A percentile compares a stretch with the other conserved stretches of the same genome.
Conservation (phyloP, 2,113 vertebrate genomes). For the Quiscalus mexicanus region DNA sequence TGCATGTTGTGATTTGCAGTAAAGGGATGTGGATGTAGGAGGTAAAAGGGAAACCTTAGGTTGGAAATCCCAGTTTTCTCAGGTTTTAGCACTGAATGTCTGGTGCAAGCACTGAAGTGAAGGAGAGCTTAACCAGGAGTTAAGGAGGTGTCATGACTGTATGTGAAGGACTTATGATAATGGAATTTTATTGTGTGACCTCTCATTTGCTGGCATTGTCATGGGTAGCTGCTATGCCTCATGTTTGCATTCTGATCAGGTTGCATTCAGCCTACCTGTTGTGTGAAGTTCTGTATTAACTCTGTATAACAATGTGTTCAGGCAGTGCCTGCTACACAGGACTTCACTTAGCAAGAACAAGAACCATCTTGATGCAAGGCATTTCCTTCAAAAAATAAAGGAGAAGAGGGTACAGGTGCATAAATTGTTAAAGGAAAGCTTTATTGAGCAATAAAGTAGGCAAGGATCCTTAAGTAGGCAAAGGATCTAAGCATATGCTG, state of each 20-base stretch:
- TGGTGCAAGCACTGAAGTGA: background rate
- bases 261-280: background rate
- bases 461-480: background rate
- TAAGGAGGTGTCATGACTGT: background rate
- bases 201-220: background rate
- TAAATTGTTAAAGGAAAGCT: background rate
- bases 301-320: background rate
- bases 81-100: background rate
- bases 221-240: background rate
- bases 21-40: background rate
- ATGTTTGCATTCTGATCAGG: background rate
- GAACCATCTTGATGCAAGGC: background rate
- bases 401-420: background rate
- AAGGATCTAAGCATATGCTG: background rate
- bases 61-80: background rate
- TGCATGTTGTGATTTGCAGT: background rate
- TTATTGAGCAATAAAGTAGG: background rate
- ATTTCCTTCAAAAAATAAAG: background rate
- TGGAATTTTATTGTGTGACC: background rate
- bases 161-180: background rate
- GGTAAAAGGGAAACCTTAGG: background rate
- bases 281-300: background rate
- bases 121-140: background rate
- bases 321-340: background rate
- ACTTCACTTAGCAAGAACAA: background rate